Percentiles rank a stretch among this genome's conserved stretches.
These are phyloP conservation scores for Sapajus apella DNA, from an alignment of 2,113 vertebrate genomes.

Conservation along the genomic window DNA sequence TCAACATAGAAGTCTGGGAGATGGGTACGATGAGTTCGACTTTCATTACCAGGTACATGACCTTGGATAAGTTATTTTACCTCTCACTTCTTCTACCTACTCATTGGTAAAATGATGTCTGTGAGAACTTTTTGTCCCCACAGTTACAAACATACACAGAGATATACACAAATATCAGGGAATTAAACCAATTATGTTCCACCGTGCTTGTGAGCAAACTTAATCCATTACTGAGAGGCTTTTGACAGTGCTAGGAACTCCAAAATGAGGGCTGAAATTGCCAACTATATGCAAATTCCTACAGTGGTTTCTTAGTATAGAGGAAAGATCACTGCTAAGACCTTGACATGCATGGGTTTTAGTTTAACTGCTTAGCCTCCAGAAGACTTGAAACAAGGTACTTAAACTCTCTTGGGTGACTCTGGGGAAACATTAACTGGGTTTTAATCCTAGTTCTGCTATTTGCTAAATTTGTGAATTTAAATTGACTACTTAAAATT, in stretches of 20 bases:
- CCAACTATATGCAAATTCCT: not conserved
- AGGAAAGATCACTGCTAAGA: not conserved
- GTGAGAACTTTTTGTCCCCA: not conserved
- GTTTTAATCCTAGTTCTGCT: not conserved
- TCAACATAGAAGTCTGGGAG: not conserved
- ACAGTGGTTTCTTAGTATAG: not conserved
- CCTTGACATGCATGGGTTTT: not conserved
- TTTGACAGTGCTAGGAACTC: not conserved
- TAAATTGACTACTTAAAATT: slow-evolving; percentile 33
- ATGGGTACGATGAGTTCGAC: not conserved
- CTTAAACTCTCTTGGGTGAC: not conserved
- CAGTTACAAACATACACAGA: not conserved
- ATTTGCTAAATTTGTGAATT: slow-evolving; percentile 15
- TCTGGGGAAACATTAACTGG: not conserved
- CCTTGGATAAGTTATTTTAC: not conserved
- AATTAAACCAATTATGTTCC: not conserved
- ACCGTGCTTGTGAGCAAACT: not conserved
- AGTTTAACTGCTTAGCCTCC: not conserved
- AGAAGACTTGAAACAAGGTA: not conserved
- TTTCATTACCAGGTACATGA: not conserved
- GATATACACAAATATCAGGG: not conserved
- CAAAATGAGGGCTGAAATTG: not conserved
- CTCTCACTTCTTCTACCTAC: not conserved
- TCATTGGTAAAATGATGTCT: not conserved
- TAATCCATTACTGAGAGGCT: not conserved